Conservation (phyloP, 2,888 invertebrate species). For the Sphaeridia pumilis region DNA sequence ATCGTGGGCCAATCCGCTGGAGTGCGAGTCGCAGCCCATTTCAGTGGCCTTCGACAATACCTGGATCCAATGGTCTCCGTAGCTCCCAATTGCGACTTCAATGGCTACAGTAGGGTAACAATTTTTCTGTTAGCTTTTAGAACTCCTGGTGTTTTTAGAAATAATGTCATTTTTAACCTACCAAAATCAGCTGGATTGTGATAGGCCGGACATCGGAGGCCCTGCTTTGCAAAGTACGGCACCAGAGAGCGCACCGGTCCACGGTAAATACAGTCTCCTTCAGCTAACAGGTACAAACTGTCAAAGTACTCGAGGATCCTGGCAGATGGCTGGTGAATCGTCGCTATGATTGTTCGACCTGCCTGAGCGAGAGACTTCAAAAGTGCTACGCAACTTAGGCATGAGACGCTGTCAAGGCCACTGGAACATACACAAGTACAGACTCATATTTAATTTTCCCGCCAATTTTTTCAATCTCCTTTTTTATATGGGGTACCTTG, state of each 20-base stretch:
- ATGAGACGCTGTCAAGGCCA: constrained; percentile 85
- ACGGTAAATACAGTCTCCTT: constrained; percentile 87
- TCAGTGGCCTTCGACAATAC: constrained; percentile 19
- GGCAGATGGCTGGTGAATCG: constrained; percentile 93
- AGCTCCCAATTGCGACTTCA: constrained; percentile 91
- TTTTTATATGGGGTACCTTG: constrained; percentile 53
- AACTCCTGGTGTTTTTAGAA: too few relatives aligned
- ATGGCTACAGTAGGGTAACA: constrained; percentile 55
- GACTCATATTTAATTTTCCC: neutral
- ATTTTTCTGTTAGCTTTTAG: neutral
- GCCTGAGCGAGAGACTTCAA: constrained; percentile 80
- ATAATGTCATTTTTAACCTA: constrained; percentile 39
- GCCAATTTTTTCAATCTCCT: neutral
- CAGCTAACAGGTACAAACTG: constrained; percentile 77
- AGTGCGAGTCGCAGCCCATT: constrained; percentile 28
- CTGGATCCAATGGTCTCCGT: constrained; percentile 47
- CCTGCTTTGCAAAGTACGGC: constrained; percentile 73
- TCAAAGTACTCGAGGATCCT: constrained; percentile 93
- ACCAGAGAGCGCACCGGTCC: constrained; percentile 72
- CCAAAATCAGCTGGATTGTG: constrained; percentile 96
- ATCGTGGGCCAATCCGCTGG: constrained; percentile 23
- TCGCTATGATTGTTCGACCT: constrained; percentile 87
- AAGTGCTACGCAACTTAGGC: constrained; percentile 81
- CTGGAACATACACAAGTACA: too few relatives aligned
- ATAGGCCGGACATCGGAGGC: constrained; percentile 81